These are phyloP conservation scores for Mamestra brassicae DNA, from an alignment of 2,888 invertebrate genomes.

Conservation along the genomic window DNA sequence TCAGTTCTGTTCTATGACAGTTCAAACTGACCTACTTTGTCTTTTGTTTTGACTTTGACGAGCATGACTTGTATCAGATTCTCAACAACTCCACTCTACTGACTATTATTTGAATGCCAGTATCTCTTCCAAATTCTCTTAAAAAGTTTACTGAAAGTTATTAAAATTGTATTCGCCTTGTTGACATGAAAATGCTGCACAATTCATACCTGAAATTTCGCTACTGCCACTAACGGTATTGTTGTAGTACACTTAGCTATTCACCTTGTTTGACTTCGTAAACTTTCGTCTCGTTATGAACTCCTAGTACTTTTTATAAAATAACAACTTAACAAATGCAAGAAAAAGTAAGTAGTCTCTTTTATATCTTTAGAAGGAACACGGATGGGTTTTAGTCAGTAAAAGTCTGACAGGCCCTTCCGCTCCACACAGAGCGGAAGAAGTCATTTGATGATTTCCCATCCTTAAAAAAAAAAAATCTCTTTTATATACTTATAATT, in stretches of 20 bases:
- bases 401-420: no score
- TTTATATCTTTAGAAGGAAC: no score
- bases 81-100: background rate
- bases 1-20: conserved; percentile 20
- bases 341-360: background rate
- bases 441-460: no score
- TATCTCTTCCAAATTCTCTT: background rate
- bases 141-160: background rate
- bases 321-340: background rate
- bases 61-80: conserved; percentile 14
- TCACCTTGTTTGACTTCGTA: conserved; percentile 16
- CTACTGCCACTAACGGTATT: conserved; percentile 7
- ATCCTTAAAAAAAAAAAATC: no score
- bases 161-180: background rate
- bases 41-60: conserved; percentile 44
- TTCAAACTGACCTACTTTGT: conserved; percentile 47
- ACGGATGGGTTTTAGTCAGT: no score
- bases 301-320: conserved; percentile 18
- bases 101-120: conserved; percentile 8
- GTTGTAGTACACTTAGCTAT: background rate
- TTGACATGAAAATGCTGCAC: background rate
- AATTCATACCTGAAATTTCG: conserved; percentile 2
- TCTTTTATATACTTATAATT: no score
- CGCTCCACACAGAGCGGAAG: no score
- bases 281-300: conserved; percentile 16